Evolutionary conservation across 1,140 invertebrate species (phyloP).

Genomic region (Aradophagus sp.): DNA sequence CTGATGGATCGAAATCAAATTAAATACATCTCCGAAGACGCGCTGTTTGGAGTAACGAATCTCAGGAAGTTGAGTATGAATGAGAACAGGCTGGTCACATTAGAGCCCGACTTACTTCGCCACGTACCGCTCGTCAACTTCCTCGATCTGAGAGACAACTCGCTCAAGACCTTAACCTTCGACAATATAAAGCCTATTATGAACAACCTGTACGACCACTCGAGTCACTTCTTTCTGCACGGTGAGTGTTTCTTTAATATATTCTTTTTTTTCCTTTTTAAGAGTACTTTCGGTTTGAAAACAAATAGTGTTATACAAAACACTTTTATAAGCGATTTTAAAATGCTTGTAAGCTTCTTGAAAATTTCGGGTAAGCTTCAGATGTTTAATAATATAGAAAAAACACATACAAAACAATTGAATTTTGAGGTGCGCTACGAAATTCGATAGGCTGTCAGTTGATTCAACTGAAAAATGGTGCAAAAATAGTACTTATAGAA

Average conservation of each 20-base stretch:
- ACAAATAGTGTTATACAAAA: too few species aligned
- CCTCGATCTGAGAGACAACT: slow-evolving; percentile 83
- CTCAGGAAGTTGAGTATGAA: slow-evolving; percentile 80
- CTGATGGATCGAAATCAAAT: slow-evolving; percentile 83
- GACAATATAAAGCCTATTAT: slow-evolving; percentile 83
- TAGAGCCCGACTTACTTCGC: slow-evolving; percentile 80
- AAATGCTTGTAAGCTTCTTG: too few species aligned
- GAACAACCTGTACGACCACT: slow-evolving; percentile 82
- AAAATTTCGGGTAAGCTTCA: too few species aligned
- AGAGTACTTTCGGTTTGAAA: too few species aligned
- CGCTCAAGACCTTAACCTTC: slow-evolving; percentile 82
- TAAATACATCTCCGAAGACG: slow-evolving; percentile 80
- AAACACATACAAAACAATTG: too few species aligned
- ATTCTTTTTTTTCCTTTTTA: too few species aligned
- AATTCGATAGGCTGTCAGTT: too few species aligned
- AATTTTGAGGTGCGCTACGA: too few species aligned
- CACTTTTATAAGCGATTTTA: too few species aligned
- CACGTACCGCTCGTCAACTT: slow-evolving; percentile 79
- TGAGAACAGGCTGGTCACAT: slow-evolving; percentile 81
- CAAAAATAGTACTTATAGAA: too few species aligned
- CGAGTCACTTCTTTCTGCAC: slow-evolving; percentile 83
- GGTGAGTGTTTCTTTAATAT: slow-evolving; percentile 77
- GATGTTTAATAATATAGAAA: too few species aligned
- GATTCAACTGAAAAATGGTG: too few species aligned
- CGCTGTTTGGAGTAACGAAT: slow-evolving; percentile 81